phyloP scores from a whole-genome alignment of 2,888 invertebrate species.

The Xestia xanthographa region DNA sequence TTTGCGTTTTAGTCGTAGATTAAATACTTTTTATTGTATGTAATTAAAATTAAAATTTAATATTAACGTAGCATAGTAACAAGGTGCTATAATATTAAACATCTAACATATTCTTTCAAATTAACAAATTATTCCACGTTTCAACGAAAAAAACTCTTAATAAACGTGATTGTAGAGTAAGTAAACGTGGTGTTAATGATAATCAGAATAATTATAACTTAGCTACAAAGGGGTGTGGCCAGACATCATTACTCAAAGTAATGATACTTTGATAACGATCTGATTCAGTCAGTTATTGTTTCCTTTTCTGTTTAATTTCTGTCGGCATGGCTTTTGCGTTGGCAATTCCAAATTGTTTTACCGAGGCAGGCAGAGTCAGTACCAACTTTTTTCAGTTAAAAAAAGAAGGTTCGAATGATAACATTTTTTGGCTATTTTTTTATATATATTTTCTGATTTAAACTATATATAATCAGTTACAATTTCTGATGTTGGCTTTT shows the following conservation, averaged over 20 bases:
- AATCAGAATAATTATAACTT: constrained; percentile 45
- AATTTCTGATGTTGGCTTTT: background rate
- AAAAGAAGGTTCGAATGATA: background rate
- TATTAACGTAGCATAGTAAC: no score
- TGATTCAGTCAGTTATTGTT: constrained; percentile 18
- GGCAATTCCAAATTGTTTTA: background rate
- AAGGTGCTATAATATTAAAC: background rate
- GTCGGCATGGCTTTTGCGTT: background rate
- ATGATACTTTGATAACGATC: constrained; percentile 49
- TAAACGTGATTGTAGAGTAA: constrained; percentile 37
- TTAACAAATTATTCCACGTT: background rate
- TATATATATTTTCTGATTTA: no score
- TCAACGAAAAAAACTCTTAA: background rate
- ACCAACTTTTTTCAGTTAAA: background rate
- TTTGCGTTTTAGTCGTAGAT: background rate
- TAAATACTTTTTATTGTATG: background rate
- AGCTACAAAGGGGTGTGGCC: constrained; percentile 30
- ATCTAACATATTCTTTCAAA: background rate
- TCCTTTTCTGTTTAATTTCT: constrained; percentile 3
- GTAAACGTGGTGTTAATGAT: constrained; percentile 38
- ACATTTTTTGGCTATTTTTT: background rate
- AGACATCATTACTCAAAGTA: constrained; percentile 45
- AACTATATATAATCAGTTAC: no score
- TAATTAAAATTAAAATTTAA: background rate
- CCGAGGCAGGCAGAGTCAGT: background rate